Evolutionary conservation across 2,888 invertebrate species (phyloP), one percentile per base, ranked within the genome.

Genomic region (Camponotus fellah): DNA sequence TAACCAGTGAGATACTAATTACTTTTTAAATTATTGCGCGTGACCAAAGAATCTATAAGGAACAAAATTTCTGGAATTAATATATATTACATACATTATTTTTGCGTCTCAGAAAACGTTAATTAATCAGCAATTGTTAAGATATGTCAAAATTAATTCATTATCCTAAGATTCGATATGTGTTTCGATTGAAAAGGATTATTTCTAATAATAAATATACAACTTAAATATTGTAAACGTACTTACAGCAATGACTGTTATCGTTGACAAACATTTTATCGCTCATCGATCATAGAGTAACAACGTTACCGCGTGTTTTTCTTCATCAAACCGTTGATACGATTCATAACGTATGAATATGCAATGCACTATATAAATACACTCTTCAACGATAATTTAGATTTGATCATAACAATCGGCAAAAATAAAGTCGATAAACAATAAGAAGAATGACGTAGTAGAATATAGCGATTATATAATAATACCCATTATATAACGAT

Each of bases 161-260:
- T n/a, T 34, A n/a, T 53, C 53, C 17, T 32, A 9, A 9, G 40
- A 40, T 32, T 53, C 40, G 53, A 56, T 34, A 56, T 32, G 49
- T 49, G 53, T 5, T 40, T 37, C n/a, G 40, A 69, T 9, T 40
- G 14, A 40, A 58, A 85, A 56, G 43, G 12, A 66, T 79, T 43
- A 77, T 34, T 77, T 34, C 85, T 88, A 88, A 77, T 58, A 89
- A 89, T 89, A 90, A 89, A 89, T 89, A 89, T 89, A 89, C 58
- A 43, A 32, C 64, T 84, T 89, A 85, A 82, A 85, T 79, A 76
- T 90, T 86, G 76, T 72, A 66, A 80, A 83, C 56, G 40, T 56
- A 77, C 49, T 37, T 64, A 49, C 10, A 65, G 17, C 21, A 58
- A 75, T 65, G 17, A 76, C 37, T 49, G 49, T 65, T 75, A 75